phyloP scores from a whole-genome alignment of 2,888 invertebrate genomes.

The Pammene fasciana region DNA sequence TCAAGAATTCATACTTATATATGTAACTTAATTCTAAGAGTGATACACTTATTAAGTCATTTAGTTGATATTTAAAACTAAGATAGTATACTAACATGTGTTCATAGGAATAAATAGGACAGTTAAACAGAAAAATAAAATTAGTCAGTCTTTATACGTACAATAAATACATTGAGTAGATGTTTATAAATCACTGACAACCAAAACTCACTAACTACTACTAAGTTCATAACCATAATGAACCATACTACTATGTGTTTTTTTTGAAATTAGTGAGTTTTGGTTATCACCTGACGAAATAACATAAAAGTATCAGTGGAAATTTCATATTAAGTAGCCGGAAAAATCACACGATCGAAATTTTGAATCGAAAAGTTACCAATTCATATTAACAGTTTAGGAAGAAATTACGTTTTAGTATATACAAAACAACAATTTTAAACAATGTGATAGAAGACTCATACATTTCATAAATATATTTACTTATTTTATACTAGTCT shows the following conservation, averaged over 20 bases:
- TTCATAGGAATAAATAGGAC: conserved; percentile 20
- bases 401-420: too few species aligned
- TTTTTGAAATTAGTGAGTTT: too few species aligned
- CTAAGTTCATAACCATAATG: too few species aligned
- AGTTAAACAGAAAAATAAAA: conserved; percentile 40
- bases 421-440: neutral
- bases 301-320: neutral
- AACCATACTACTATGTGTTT: too few species aligned
- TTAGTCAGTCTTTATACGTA: conserved; percentile 47
- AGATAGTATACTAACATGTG: conserved; percentile 19
- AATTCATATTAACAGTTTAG: too few species aligned
- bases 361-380: too few species aligned
- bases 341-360: neutral
- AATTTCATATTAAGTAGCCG: neutral
- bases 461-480: conserved; percentile 31
- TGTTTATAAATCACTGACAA: too few species aligned
- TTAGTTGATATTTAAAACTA: conserved; percentile 20
- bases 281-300: too few species aligned
- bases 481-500: conserved; percentile 34
- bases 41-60: conserved; percentile 2
- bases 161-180: conserved; percentile 15
- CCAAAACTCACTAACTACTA: too few species aligned
- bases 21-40: conserved; percentile 5
- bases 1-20: neutral
- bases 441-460: conserved; percentile 10